Percentiles rank a stretch among this genome's conserved stretches.
These are phyloP conservation scores for Parnassius smintheus DNA, from an alignment of 2,888 invertebrate genomes.

Conservation along the genomic window DNA sequence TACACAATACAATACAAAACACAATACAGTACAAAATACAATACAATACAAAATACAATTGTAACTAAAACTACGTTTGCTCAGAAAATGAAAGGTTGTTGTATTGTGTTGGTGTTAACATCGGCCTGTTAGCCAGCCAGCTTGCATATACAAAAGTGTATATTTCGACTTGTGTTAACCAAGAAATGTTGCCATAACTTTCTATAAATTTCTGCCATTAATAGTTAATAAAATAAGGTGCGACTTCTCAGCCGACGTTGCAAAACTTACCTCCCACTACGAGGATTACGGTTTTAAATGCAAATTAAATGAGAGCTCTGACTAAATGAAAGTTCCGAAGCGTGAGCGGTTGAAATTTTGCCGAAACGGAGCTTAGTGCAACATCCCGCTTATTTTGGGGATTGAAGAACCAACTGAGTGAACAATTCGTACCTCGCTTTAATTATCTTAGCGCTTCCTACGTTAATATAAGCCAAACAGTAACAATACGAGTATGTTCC, in stretches of 20 bases:
- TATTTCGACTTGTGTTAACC: too few relatives aligned
- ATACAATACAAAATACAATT: too few relatives aligned
- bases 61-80: too few relatives aligned
- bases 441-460: slow-evolving; percentile 50
- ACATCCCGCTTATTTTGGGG: slow-evolving; percentile 41
- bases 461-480: slow-evolving; percentile 32
- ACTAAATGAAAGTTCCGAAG: slow-evolving; percentile 52
- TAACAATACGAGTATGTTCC: not conserved
- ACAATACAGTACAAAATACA: too few relatives aligned
- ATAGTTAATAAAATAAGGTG: slow-evolving; percentile 29
- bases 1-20: too few relatives aligned
- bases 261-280: slow-evolving; percentile 38
- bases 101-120: too few relatives aligned
- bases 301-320: slow-evolving; percentile 63
- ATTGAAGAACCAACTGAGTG: slow-evolving; percentile 45
- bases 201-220: not conserved
- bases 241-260: slow-evolving; percentile 29
- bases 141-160: too few relatives aligned
- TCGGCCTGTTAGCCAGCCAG: too few relatives aligned
- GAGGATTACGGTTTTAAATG: slow-evolving; percentile 60
- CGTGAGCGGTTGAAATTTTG: slow-evolving; percentile 37
- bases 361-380: slow-evolving; percentile 43
- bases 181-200: too few relatives aligned
- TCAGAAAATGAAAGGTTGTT: too few relatives aligned
- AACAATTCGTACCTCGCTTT: slow-evolving; percentile 55